These are phyloP conservation scores for Rhombomys opimus DNA, from an alignment of 2,113 vertebrate species.

Conservation along the genomic window DNA sequence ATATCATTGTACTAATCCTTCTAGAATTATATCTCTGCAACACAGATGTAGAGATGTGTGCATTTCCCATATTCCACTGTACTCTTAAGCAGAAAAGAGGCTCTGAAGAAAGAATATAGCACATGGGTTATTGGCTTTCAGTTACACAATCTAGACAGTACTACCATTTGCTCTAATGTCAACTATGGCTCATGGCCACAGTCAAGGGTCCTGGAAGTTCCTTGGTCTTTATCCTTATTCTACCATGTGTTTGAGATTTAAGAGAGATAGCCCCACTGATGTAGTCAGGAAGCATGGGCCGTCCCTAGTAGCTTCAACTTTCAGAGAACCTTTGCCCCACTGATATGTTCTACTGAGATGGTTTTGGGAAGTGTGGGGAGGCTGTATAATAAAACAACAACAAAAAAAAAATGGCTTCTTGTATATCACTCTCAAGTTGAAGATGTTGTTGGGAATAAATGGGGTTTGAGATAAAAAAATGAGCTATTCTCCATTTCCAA, in stretches of 20 bases:
- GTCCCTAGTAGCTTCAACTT: background rate
- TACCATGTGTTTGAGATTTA: background rate
- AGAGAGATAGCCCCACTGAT: background rate
- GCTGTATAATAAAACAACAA: background rate
- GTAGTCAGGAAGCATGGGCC: background rate
- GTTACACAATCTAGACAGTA: background rate
- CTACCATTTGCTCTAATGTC: background rate
- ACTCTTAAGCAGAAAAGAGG: background rate
- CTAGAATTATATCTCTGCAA: background rate
- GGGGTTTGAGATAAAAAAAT: background rate
- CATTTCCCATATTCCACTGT: background rate
- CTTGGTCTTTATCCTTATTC: background rate
- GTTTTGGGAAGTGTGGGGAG: background rate
- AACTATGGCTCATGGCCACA: background rate
- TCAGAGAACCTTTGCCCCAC: background rate
- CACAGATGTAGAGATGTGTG: background rate
- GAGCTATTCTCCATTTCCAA: background rate
- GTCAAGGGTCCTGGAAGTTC: background rate
- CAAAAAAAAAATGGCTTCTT: conserved; percentile 23
- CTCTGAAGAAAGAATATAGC: background rate
- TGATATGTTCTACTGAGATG: background rate
- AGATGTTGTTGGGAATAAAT: background rate
- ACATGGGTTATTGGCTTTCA: background rate
- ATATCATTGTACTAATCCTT: background rate
- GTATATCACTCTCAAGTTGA: conserved; percentile 8